phyloP scores from a whole-genome alignment of 2,113 vertebrate genomes.

The Indicator indicator region DNA sequence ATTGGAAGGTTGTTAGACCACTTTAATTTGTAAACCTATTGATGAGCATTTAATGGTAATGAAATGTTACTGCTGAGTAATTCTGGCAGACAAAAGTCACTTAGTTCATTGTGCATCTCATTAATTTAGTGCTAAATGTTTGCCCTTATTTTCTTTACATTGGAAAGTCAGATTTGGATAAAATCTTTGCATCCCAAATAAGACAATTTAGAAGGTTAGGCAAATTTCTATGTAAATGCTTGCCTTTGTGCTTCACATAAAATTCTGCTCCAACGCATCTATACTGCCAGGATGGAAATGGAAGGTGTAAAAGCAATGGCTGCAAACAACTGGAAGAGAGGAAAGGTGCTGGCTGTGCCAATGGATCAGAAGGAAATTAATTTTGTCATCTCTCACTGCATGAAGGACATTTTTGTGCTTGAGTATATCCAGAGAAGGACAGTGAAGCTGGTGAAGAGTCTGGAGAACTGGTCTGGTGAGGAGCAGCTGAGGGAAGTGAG shows the following conservation, averaged over 20 bases:
- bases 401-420: too few relatives aligned
- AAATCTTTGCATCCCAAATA: constrained; percentile 4
- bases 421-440: too few relatives aligned
- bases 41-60: neutral
- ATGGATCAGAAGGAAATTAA: neutral
- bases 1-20: neutral
- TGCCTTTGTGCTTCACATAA: neutral
- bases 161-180: constrained; percentile 6
- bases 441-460: too few relatives aligned
- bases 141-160: neutral
- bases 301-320: neutral
- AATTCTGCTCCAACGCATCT: neutral
- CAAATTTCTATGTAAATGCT: neutral
- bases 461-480: too few relatives aligned
- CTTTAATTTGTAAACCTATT: neutral
- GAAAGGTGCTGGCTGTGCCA: neutral
- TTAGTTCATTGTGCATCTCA: constrained; percentile 24
- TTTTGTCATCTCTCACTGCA: neutral
- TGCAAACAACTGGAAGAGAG: neutral
- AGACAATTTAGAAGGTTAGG: neutral
- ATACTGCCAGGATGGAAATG: constrained; percentile 26
- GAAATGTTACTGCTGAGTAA: constrained; percentile 12
- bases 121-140: constrained; percentile 32
- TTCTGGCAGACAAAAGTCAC: constrained; percentile 22
- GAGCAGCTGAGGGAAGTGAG: too few relatives aligned